phyloP scores from a whole-genome alignment of 2,797 vertebrate species.

The Podarcis siculus region DNA sequence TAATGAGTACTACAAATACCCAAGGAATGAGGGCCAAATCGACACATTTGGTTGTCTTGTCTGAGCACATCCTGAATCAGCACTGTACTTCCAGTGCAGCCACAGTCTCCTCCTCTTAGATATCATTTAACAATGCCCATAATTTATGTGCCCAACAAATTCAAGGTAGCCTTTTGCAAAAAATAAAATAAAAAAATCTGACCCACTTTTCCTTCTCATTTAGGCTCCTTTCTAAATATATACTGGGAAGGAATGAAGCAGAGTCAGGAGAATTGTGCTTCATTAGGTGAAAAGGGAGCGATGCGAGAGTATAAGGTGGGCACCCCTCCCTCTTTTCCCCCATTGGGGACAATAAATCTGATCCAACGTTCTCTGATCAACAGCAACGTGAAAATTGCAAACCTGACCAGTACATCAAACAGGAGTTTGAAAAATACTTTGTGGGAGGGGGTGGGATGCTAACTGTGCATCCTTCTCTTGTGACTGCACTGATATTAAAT shows the following conservation, averaged over 20 bases:
- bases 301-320: slow-evolving; percentile 34
- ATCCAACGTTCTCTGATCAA: slow-evolving; percentile 67
- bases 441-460: slow-evolving; percentile 80
- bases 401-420: slow-evolving; percentile 82
- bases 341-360: slow-evolving; percentile 57
- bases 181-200: not conserved
- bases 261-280: not conserved
- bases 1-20: not conserved
- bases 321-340: not conserved
- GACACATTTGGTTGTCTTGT: not conserved
- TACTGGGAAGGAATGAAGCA: fast-evolving
- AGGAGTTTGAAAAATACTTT: slow-evolving; percentile 80
- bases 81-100: not conserved
- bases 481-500: slow-evolving; percentile 81
- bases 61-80: not conserved
- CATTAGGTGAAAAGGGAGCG: slow-evolving; percentile 28
- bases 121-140: not conserved
- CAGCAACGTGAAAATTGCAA: slow-evolving; percentile 75
- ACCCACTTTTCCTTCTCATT: slow-evolving; percentile 36
- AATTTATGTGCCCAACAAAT: not conserved
- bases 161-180: not conserved
- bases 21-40: not conserved
- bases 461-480: slow-evolving; percentile 81
- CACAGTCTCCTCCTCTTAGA: not conserved
- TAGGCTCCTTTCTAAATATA: slow-evolving; percentile 12